Evolutionary conservation across 2,797 vertebrate species (phyloP).

Genomic region (Cyclopterus lumpus): DNA sequence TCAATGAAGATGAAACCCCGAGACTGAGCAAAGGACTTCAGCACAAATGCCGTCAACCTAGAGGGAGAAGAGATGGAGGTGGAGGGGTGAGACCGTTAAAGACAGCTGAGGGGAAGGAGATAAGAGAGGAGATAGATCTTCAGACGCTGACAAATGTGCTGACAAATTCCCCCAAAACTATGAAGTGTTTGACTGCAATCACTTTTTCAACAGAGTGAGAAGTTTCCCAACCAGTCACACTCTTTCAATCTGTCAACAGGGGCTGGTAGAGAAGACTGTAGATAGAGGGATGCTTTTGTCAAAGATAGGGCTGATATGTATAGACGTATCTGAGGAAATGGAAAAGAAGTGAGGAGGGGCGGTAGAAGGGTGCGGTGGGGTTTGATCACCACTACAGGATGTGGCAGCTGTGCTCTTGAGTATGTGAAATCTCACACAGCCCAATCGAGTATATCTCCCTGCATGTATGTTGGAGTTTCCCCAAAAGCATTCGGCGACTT

Average conservation of each 20-base stretch:
- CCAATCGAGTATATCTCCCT: conserved; percentile 62
- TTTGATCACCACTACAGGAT: conserved; percentile 61
- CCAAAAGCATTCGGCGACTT: conserved; percentile 54
- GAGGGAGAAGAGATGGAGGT: conserved; percentile 26
- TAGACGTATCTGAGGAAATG: conserved; percentile 50
- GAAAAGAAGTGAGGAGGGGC: conserved; percentile 40
- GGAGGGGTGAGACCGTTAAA: conserved; percentile 1
- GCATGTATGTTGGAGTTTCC: conserved; percentile 59
- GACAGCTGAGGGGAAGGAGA: conserved; percentile 2
- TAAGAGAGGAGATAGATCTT: conserved; percentile 16
- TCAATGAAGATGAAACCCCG: conserved; percentile 94
- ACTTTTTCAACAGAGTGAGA: conserved; percentile 41
- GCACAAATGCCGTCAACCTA: conserved; percentile 95
- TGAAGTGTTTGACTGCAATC: conserved; percentile 40
- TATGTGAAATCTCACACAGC: conserved; percentile 59
- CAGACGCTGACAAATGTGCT: conserved; percentile 46
- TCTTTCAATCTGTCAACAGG: conserved; percentile 54
- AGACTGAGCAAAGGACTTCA: conserved; percentile 96
- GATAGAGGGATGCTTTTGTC: conserved; percentile 54
- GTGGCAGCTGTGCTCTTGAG: conserved; percentile 62
- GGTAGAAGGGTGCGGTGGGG: conserved; percentile 50
- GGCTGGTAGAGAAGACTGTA: conserved; percentile 21
- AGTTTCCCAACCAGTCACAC: conserved; percentile 49
- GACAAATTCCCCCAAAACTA: conserved; percentile 46
- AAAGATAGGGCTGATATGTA: conserved; percentile 41